Conservation (phyloP, 2,888 invertebrate genomes). For the Chloromyia formosa region DNA sequence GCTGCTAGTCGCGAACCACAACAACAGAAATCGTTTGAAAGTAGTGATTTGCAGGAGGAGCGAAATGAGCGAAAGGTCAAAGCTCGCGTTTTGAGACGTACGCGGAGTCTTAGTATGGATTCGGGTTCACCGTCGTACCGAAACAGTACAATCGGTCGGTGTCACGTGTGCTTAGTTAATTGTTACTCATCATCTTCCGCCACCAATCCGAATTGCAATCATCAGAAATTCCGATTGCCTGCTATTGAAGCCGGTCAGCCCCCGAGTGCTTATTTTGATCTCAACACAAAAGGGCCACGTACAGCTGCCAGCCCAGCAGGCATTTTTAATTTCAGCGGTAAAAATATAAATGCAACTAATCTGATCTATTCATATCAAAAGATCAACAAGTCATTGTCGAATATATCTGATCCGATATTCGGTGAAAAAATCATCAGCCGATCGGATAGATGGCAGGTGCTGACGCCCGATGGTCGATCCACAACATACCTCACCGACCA, state of each 20-base stretch:
- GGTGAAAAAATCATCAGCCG: conserved; percentile 49
- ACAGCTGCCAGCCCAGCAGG: conserved; percentile 5
- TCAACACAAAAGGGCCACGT: conserved; percentile 12
- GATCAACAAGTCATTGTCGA: conserved; percentile 54
- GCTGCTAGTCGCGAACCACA: conserved; percentile 22
- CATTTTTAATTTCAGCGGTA: conserved; percentile 25
- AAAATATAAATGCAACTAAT: conserved; percentile 45
- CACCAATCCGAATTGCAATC: conserved; percentile 53
- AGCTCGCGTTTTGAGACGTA: conserved; percentile 57
- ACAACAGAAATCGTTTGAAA: conserved; percentile 52
- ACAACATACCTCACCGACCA: conserved; percentile 20
- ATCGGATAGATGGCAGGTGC: conserved; percentile 38
- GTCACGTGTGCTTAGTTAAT: conserved; percentile 64
- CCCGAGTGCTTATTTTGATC: conserved; percentile 4
- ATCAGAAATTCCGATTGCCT: conserved; percentile 56
- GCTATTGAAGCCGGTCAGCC: conserved; percentile 42
- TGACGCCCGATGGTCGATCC: conserved; percentile 37
- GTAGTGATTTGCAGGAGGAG: conserved; percentile 49
- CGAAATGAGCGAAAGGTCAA: conserved; percentile 52
- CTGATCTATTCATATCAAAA: conserved; percentile 51
- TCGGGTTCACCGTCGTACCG: conserved; percentile 57
- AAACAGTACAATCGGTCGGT: conserved; percentile 56
- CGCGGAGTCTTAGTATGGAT: conserved; percentile 63
- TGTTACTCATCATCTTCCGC: conserved; percentile 59
- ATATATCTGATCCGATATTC: conserved; percentile 53